These are phyloP conservation scores for Cryptus viduatorius DNA, from an alignment of 2,888 invertebrate species.

Conservation along the genomic window DNA sequence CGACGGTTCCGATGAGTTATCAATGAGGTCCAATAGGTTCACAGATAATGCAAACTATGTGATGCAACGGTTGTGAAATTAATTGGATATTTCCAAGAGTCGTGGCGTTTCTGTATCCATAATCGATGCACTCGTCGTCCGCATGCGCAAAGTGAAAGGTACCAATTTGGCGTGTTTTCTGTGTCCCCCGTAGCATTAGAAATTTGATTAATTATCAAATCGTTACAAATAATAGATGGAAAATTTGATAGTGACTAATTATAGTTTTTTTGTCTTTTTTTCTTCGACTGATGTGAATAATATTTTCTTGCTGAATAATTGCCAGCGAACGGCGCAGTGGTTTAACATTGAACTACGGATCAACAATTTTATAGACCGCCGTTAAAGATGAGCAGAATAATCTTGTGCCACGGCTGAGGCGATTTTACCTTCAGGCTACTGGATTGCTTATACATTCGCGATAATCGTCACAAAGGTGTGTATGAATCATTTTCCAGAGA, in stretches of 20 bases:
- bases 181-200: not conserved
- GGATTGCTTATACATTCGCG: slow-evolving; percentile 29
- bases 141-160: slow-evolving; percentile 38
- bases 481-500: slow-evolving; percentile 36
- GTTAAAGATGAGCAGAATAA: slow-evolving; percentile 1
- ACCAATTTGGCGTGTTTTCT: not conserved
- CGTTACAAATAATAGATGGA: not conserved
- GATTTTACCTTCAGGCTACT: slow-evolving; percentile 29
- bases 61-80: slow-evolving; percentile 52
- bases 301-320: not conserved
- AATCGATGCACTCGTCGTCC: slow-evolving; percentile 2
- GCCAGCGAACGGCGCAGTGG: not conserved
- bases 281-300: not conserved
- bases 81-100: slow-evolving; percentile 35
- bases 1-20: slow-evolving; percentile 41
- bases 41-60: slow-evolving; percentile 40
- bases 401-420: not conserved
- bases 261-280: not conserved
- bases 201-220: not conserved
- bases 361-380: not conserved
- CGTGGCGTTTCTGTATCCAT: slow-evolving; percentile 2
- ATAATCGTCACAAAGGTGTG: slow-evolving; percentile 45
- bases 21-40: slow-evolving; percentile 48
- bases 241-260: not conserved
- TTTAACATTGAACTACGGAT: slow-evolving; percentile 10